Evolutionary conservation across 1,140 invertebrate genomes (phyloP), one percentile per base, ranked within the genome.

Genomic region (Trigoniulus corallinus): DNA sequence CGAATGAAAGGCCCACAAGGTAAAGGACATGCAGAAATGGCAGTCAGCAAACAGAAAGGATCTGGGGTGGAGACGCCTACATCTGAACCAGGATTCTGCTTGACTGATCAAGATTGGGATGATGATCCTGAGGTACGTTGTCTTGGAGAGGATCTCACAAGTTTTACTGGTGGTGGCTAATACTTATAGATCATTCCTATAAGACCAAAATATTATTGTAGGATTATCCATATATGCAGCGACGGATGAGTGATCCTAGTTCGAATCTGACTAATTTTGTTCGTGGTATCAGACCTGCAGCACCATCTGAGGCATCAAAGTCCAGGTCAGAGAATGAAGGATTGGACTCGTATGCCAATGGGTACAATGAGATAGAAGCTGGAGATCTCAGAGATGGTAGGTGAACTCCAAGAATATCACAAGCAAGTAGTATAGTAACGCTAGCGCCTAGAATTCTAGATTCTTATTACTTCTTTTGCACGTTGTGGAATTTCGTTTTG

Each of bases 11-110:
- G 94, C 48, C 93, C 94, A 13, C 79, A 84, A 61, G 88, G 87
- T 12, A 96, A 96, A 72, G 94, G 94, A 0, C 87, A 93, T 67
- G 93, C 93, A 0, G 94, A 98, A 72, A 93, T 98, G 84, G 94
- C 93, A 2, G 89, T 98, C 22, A 88, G 88, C 2, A 81, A 92
- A 65, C 79, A 88, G 55, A 82, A 89, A 73, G 77, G 82, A 42
- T 82, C 84, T 7, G 92, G 89, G 1, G 84, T 84, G 4, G 92
- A 96, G 66, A 97, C 92, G 1, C 89, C 91, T 1, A 85, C 85
- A 54, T 88, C 88, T n/a, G 88, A 94, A 63, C 86, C 87, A 0
- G 87, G 61, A 13, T 61, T 60, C 39, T 59, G 54, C 12, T 53
- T 63, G 20, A 62, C 59, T 39, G 61, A 63, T 51, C 59, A 58